phyloP scores from a whole-genome alignment of 2,888 invertebrate species.

The Kuschelorhynchus macadamiae region DNA sequence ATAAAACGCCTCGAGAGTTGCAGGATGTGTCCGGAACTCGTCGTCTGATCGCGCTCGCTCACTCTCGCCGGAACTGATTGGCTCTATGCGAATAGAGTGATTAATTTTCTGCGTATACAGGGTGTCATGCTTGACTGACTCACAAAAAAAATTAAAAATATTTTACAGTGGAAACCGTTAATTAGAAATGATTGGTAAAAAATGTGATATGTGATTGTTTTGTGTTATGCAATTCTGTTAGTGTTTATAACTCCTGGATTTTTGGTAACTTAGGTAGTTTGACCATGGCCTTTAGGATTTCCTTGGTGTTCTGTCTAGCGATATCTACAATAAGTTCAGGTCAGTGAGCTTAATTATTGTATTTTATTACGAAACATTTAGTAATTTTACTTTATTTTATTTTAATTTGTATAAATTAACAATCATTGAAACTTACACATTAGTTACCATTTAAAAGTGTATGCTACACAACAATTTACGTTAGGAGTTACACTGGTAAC shows the following conservation, averaged over 20 bases:
- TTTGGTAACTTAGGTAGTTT: slow-evolving; percentile 1
- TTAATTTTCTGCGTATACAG: not conserved
- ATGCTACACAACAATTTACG: no score
- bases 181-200: slow-evolving; percentile 32
- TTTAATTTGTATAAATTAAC: no score
- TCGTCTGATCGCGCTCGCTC: slow-evolving; percentile 40
- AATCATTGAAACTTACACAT: no score
- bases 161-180: not conserved
- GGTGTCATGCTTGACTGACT: slow-evolving; percentile 5
- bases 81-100: not conserved
- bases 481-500: no score
- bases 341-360: no score
- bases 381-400: no score
- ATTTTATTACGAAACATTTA: no score
- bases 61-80: slow-evolving; percentile 22
- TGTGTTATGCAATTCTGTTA: slow-evolving; percentile 33
- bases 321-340: slow-evolving; percentile 40
- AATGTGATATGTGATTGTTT: slow-evolving; percentile 42
- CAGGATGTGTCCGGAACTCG: slow-evolving; percentile 39
- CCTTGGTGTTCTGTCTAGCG: slow-evolving; percentile 26
- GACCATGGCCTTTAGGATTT: slow-evolving; percentile 42
- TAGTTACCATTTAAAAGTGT: no score
- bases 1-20: slow-evolving; percentile 29
- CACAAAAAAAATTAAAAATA: not conserved
- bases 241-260: slow-evolving; percentile 35